phyloP scores from a whole-genome alignment of 2,113 vertebrate genomes.

The rat (Rattus norvegicus) region DNA sequence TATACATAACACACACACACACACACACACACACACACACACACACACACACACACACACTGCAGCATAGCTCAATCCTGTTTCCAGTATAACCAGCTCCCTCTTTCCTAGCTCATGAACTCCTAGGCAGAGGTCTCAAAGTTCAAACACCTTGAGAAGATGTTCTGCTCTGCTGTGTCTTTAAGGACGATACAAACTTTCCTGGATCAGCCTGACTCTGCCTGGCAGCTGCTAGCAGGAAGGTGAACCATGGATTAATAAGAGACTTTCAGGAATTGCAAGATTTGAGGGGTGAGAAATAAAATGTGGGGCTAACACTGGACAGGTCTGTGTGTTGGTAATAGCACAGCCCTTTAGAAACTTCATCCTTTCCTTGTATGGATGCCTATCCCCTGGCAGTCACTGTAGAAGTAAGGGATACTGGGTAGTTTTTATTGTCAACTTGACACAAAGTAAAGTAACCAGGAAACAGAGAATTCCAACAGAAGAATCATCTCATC shows the following conservation, averaged over 20 bases:
- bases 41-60: no score
- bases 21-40: no score
- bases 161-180: not conserved
- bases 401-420: not conserved
- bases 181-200: not conserved
- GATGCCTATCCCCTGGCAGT: accelerated
- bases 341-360: not conserved
- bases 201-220: not conserved
- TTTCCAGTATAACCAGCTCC: not conserved
- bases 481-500: not conserved
- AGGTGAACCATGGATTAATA: no score
- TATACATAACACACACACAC: not conserved
- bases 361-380: not conserved
- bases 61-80: not conserved
- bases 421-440: not conserved
- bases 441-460: not conserved
- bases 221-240: not conserved
- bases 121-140: not conserved
- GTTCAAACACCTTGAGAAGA: not conserved
- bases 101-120: accelerated
- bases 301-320: accelerated
- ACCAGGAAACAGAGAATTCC: not conserved
- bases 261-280: not conserved
- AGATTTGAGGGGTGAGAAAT: no score
- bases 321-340: not conserved